phyloP scores from a whole-genome alignment of 2,113 vertebrate genomes.

The Psophia crepitans region DNA sequence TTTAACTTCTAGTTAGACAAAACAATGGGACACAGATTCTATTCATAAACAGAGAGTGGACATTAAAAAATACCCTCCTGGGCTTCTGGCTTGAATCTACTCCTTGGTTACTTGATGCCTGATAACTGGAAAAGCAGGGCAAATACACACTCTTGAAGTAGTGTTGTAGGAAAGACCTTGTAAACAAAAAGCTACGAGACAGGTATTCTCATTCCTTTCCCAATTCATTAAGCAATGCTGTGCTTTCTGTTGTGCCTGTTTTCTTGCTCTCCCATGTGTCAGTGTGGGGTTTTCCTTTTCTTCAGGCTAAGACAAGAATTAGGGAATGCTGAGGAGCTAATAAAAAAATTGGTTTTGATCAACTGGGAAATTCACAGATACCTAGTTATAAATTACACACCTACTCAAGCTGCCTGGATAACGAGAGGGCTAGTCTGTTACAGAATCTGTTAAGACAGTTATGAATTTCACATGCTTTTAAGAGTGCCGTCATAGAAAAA shows the following conservation, averaged over 20 bases:
- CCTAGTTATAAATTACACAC: neutral
- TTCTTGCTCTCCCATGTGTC: neutral
- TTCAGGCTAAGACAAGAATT: conserved; percentile 25
- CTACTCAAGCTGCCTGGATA: neutral
- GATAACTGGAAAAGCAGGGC: neutral
- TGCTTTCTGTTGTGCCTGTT: conserved; percentile 9
- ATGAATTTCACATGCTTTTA: neutral
- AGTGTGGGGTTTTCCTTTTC: conserved; percentile 18
- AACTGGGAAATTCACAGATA: neutral
- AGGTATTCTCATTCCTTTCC: neutral
- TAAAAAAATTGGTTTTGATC: neutral
- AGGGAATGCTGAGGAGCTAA: neutral
- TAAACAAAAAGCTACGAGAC: neutral
- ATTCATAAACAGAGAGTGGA: neutral
- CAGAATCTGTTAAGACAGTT: neutral
- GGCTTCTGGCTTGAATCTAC: neutral
- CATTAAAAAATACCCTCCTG: neutral
- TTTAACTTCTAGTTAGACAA: neutral
- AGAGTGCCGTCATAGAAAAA: neutral
- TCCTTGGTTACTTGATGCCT: neutral
- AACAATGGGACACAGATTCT: rapidly evolving
- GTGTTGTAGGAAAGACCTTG: neutral
- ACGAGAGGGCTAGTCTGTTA: neutral
- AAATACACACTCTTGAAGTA: neutral
- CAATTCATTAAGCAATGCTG: conserved; percentile 9